phyloP scores from a whole-genome alignment of 2,888 invertebrate genomes.

The Drosophila mettleri region DNA sequence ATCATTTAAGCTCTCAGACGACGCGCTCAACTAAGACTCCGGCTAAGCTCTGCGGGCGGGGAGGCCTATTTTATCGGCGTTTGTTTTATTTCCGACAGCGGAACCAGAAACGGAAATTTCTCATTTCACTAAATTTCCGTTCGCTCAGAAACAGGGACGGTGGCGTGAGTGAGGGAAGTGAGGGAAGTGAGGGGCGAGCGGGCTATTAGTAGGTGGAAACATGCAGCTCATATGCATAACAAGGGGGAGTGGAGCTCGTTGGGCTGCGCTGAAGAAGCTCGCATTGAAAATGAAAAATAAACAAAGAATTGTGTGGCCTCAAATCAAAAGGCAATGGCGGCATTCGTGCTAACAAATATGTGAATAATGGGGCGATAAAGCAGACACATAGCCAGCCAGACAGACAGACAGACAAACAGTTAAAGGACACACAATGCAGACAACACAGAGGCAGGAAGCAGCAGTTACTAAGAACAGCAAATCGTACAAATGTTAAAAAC shows the following conservation, averaged over 20 bases:
- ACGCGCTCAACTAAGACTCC: conserved; percentile 27
- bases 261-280: conserved; percentile 25
- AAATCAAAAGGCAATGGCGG: conserved; percentile 62
- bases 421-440: conserved; percentile 26
- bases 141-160: conserved; percentile 21
- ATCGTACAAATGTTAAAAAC: conserved; percentile 70
- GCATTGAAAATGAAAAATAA: conserved; percentile 62
- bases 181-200: too few species aligned
- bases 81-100: conserved; percentile 79
- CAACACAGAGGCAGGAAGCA: conserved; percentile 1
- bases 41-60: conserved; percentile 39
- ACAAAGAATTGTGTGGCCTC: conserved; percentile 62
- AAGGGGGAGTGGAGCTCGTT: conserved; percentile 11
- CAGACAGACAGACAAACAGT: conserved; percentile 26
- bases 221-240: conserved; percentile 70
- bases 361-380: conserved; percentile 72
- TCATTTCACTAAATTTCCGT: conserved; percentile 79
- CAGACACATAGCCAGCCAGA: conserved; percentile 39
- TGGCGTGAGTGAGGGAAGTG: too few species aligned
- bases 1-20: conserved; percentile 58
- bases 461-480: conserved; percentile 35
- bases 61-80: conserved; percentile 72
- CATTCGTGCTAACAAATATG: conserved; percentile 72
- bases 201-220: neutral
- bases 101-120: conserved; percentile 81